These are phyloP conservation scores for Terrapene triunguis DNA, from an alignment of 2,113 vertebrate genomes.

Conservation along the genomic window DNA sequence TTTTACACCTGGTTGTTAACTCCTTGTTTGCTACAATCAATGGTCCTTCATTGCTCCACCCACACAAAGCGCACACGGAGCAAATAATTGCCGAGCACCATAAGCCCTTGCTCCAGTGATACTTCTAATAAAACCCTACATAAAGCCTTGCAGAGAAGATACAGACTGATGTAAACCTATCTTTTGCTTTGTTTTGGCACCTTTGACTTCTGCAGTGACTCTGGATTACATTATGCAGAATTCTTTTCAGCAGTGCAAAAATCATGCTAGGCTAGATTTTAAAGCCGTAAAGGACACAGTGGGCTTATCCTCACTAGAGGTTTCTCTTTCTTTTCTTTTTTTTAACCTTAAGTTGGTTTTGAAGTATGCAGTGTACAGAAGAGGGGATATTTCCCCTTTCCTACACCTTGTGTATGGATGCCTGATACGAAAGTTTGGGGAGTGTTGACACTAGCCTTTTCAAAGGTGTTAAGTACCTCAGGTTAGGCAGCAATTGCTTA, in stretches of 20 bases:
- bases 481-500: background rate
- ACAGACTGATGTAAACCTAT: conserved; percentile 32
- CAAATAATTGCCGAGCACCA: conserved; percentile 30
- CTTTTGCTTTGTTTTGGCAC: background rate
- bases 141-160: conserved; percentile 7
- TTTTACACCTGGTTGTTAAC: background rate
- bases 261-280: background rate
- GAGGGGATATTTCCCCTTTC: background rate
- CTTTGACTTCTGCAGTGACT: conserved; percentile 19
- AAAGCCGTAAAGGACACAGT: background rate
- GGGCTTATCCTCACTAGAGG: background rate
- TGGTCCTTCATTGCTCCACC: background rate
- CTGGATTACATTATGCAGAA: background rate
- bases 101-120: background rate
- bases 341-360: background rate
- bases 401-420: background rate
- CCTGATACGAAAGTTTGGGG: too few relatives aligned
- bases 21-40: background rate
- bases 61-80: background rate
- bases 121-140: background rate
- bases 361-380: background rate
- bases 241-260: background rate
- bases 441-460: background rate
- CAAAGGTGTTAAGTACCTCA: background rate
- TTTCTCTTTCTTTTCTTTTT: background rate